Conservation (phyloP, 2,113 vertebrate genomes). For the Morphnarchus princeps region DNA sequence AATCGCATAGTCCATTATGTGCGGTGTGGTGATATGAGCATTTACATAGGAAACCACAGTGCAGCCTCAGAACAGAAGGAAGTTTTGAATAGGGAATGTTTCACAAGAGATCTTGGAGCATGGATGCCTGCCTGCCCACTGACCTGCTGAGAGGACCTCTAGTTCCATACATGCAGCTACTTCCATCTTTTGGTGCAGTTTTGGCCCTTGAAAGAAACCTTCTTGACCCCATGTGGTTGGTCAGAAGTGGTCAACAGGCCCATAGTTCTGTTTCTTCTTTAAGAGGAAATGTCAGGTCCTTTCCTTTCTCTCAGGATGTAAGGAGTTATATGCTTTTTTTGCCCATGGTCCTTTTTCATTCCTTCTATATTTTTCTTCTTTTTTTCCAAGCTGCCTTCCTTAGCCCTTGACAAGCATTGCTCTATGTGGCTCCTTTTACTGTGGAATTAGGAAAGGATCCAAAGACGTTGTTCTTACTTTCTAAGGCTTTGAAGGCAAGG, state of each 20-base stretch:
- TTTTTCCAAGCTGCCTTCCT: neutral
- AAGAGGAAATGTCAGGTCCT: neutral
- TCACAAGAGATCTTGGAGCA: fast-evolving
- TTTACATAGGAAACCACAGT: neutral
- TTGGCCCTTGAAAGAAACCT: neutral
- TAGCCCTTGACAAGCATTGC: neutral
- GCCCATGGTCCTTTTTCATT: neutral
- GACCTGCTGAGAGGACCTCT: neutral
- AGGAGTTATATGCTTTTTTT: neutral
- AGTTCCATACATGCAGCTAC: fast-evolving
- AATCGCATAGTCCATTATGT: neutral
- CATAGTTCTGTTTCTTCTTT: neutral
- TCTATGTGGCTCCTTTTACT: neutral
- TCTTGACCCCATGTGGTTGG: neutral
- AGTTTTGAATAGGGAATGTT: neutral
- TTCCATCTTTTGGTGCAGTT: neutral
- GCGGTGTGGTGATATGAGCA: neutral
- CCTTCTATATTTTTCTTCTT: neutral
- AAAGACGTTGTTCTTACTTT: neutral
- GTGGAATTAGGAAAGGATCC: neutral
- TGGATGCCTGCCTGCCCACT: neutral
- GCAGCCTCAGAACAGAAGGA: neutral
- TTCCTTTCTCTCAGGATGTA: neutral
- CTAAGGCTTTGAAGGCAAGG: neutral
- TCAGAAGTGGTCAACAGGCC: neutral